These are phyloP conservation scores for Diorhabda carinulata DNA, from an alignment of 1,140 invertebrate species.

Conservation along the genomic window DNA sequence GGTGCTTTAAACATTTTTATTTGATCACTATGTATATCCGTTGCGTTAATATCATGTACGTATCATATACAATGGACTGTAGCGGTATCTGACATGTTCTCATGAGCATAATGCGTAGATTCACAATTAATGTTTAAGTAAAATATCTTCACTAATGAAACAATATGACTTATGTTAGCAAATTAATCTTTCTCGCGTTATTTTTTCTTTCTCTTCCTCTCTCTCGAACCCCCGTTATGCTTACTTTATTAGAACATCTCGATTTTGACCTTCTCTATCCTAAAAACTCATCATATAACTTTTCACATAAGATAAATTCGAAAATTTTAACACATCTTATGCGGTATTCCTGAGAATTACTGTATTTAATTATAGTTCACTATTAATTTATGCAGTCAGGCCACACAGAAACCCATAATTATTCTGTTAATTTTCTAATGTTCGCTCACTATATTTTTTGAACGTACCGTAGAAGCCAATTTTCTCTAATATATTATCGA, in stretches of 20 bases:
- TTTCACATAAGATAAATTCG: slow-evolving; percentile 3
- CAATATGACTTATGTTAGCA: neutral
- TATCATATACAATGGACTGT: too few species aligned
- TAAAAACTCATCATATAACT: neutral
- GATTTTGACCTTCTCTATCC: neutral
- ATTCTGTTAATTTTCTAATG: slow-evolving; percentile 3
- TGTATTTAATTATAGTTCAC: slow-evolving; percentile 1
- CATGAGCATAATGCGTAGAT: too few species aligned
- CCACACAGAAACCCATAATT: slow-evolving; percentile 2
- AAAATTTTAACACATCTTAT: slow-evolving; percentile 3
- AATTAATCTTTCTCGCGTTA: neutral
- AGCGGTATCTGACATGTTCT: too few species aligned
- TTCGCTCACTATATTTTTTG: neutral
- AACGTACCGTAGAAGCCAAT: neutral
- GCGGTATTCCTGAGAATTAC: neutral
- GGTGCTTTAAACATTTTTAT: too few species aligned
- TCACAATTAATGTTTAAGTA: too few species aligned
- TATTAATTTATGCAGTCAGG: neutral
- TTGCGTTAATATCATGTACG: too few species aligned
- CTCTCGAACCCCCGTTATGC: neutral
- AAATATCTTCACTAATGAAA: neutral
- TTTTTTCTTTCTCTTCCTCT: neutral
- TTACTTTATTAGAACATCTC: neutral
- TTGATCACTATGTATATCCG: too few species aligned
- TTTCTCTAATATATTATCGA: neutral